Conservation (phyloP, 2,888 invertebrate genomes). For the Chaitophorus viminalis region DNA sequence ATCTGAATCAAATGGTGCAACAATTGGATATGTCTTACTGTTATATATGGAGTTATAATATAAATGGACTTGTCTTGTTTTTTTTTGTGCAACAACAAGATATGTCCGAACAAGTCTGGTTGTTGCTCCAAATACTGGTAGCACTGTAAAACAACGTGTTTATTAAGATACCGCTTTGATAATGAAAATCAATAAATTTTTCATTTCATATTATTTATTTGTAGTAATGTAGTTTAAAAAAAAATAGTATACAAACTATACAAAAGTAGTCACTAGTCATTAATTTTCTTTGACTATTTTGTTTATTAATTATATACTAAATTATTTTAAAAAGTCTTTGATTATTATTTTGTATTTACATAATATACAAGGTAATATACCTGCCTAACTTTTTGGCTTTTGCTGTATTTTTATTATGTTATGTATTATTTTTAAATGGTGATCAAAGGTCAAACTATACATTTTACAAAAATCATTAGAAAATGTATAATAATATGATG, state of each 20-base stretch:
- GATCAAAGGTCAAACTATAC: not conserved
- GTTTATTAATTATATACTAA: too few relatives aligned
- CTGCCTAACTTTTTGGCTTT: not conserved
- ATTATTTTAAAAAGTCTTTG: too few relatives aligned
- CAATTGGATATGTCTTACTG: slow-evolving; percentile 9
- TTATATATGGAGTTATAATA: slow-evolving; percentile 42
- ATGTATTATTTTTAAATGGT: not conserved
- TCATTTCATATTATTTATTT: too few relatives aligned
- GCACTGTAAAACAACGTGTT: slow-evolving; percentile 18
- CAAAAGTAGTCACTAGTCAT: too few relatives aligned
- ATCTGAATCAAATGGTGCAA: not conserved
- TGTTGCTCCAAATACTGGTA: slow-evolving; percentile 29
- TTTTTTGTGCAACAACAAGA: slow-evolving; percentile 8
- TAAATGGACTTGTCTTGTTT: slow-evolving; percentile 11
- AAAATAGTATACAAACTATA: too few relatives aligned
- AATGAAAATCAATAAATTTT: too few relatives aligned
- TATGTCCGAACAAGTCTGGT: slow-evolving; percentile 23
- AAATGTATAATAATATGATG: not conserved
- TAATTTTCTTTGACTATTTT: too few relatives aligned
- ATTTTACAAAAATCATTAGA: not conserved
- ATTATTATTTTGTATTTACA: too few relatives aligned
- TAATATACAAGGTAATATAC: too few relatives aligned
- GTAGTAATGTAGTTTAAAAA: too few relatives aligned
- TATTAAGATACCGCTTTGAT: too few relatives aligned
- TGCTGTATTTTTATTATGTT: not conserved